Percentiles rank a stretch among this genome's conserved stretches.
Evolutionary conservation across 2,888 invertebrate genomes (phyloP).

Genomic region (Caenorhabditis wallacei): DNA sequence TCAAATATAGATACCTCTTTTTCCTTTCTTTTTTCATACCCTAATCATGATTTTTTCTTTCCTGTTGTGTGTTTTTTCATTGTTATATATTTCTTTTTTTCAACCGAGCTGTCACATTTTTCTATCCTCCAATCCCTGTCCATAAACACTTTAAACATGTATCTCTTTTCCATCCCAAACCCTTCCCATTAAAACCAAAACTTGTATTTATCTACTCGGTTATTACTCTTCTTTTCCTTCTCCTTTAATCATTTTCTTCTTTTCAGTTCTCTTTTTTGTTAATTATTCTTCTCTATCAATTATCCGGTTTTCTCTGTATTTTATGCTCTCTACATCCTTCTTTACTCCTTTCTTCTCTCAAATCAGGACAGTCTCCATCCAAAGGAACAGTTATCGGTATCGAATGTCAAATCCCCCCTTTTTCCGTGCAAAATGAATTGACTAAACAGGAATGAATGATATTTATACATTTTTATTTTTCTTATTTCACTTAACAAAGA

Average conservation of each 20-base stretch:
- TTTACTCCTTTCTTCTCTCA: background rate
- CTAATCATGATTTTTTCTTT: conserved; percentile 24
- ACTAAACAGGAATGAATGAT: conserved; percentile 31
- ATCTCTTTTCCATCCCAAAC: conserved; percentile 37
- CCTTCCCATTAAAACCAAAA: conserved; percentile 6
- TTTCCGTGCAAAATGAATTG: conserved; percentile 35
- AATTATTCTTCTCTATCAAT: background rate
- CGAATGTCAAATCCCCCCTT: background rate
- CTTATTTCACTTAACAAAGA: background rate
- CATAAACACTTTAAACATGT: conserved; percentile 36
- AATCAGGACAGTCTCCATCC: conserved; percentile 32
- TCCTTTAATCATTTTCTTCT: conserved; percentile 16
- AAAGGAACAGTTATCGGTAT: conserved; percentile 41
- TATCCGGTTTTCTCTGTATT: conserved; percentile 3
- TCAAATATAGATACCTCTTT: conserved; percentile 29
- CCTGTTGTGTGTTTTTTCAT: conserved; percentile 17
- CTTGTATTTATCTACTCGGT: conserved; percentile 29
- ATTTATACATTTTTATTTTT: background rate
- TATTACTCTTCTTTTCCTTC: background rate
- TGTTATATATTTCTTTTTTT: conserved; percentile 20
- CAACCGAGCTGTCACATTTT: conserved; percentile 22
- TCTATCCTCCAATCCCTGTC: conserved; percentile 31
- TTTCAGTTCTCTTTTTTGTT: conserved; percentile 17
- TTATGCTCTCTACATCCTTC: conserved; percentile 2
- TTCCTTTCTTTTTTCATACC: background rate